Percentiles rank a stretch among this genome's conserved stretches.
phyloP scores from a whole-genome alignment of 2,888 invertebrate species.

The Phengaris alcon region DNA sequence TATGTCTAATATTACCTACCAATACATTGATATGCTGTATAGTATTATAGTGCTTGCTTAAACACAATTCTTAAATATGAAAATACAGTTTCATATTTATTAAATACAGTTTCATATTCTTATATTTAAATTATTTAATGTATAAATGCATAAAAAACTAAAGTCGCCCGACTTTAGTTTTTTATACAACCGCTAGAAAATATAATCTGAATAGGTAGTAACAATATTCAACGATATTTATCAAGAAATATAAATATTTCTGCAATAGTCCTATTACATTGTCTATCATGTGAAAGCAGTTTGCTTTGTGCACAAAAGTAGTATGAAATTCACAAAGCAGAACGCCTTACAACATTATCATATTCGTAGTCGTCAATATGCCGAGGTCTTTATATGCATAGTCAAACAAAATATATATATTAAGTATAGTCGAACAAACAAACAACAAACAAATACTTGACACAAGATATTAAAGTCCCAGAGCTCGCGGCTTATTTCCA shows the following conservation, averaged over 20 bases:
- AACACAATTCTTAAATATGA: no score
- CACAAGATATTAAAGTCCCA: slow-evolving; percentile 18
- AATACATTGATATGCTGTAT: no score
- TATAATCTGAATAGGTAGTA: no score
- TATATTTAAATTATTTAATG: no score
- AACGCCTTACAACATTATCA: not conserved
- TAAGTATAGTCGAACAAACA: not conserved
- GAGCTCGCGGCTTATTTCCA: slow-evolving; percentile 31
- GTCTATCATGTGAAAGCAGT: not conserved
- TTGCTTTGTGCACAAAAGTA: not conserved
- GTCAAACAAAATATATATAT: not conserved
- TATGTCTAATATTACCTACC: no score
- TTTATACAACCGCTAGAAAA: no score
- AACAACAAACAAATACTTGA: slow-evolving; percentile 8
- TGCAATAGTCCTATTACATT: not conserved
- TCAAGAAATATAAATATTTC: not conserved
- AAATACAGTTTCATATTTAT: no score
- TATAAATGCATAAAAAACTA: no score
- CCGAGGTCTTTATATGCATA: not conserved
- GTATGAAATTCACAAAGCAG: slow-evolving; percentile 12
- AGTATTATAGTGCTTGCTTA: no score
- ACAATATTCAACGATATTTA: no score
- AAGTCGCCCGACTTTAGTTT: no score
- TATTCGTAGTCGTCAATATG: not conserved
- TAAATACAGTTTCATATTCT: no score